Conservation (phyloP, 2,888 invertebrate species). For the Phyllotreta striolata region DNA sequence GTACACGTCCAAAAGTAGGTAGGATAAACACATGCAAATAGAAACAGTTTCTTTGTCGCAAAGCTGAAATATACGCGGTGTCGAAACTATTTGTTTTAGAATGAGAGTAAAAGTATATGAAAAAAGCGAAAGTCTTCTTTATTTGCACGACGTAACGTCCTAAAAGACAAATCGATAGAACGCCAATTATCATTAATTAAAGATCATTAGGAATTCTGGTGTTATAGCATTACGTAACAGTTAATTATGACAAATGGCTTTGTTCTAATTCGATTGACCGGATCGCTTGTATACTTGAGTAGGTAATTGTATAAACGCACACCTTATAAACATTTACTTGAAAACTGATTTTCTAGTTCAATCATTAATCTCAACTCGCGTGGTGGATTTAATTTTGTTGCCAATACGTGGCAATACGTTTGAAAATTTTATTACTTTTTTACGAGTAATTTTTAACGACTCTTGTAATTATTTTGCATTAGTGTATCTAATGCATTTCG, state of each 20-base stretch:
- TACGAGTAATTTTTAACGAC: too few relatives aligned
- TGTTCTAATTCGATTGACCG: background rate
- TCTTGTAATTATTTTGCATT: too few relatives aligned
- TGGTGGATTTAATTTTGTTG: background rate
- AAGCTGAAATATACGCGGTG: background rate
- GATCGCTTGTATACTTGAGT: background rate
- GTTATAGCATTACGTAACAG: background rate
- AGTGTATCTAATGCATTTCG: too few relatives aligned
- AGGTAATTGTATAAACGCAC: background rate
- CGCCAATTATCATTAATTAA: constrained; percentile 7
- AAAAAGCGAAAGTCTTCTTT: constrained; percentile 16
- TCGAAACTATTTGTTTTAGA: constrained; percentile 4
- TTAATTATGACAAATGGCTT: constrained; percentile 9
- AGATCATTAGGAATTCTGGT: constrained; percentile 2
- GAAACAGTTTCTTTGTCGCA: background rate
- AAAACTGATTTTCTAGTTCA: too few relatives aligned
- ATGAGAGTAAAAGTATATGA: constrained; percentile 8
- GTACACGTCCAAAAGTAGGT: background rate
- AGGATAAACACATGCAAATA: constrained; percentile 1
- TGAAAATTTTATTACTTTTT: too few relatives aligned
- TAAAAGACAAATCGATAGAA: constrained; percentile 5
- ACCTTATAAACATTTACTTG: background rate
- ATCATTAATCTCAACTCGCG: too few relatives aligned
- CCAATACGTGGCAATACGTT: background rate
- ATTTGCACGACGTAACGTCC: constrained; percentile 1